Conservation (phyloP, 2,888 invertebrate species). For the Eilema sororculum region DNA sequence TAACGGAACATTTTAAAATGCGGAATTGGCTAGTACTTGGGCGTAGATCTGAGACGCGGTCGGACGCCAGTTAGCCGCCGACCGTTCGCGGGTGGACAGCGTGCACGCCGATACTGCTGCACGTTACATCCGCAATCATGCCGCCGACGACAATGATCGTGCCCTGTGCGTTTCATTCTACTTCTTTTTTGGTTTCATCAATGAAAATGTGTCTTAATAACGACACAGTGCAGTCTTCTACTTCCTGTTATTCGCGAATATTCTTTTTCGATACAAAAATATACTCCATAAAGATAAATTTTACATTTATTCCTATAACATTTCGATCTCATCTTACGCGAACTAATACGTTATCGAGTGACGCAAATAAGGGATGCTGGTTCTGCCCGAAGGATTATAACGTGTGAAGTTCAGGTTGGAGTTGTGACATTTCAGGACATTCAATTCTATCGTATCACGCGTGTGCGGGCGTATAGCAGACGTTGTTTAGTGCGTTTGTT, state of each 20-base stretch:
- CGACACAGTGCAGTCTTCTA: conserved; percentile 28
- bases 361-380: conserved; percentile 52
- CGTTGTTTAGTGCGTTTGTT: conserved; percentile 71
- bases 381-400: conserved; percentile 56
- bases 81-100: conserved; percentile 80
- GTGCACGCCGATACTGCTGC: conserved; percentile 69
- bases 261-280: conserved; percentile 30
- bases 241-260: conserved; percentile 6
- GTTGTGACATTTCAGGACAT: conserved; percentile 66
- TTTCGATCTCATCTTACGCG: conserved; percentile 51
- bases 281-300: conserved; percentile 28
- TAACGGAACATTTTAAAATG: conserved; percentile 84
- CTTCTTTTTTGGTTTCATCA: conserved; percentile 39
- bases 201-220: conserved; percentile 43
- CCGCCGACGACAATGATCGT: conserved; percentile 85
- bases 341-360: conserved; percentile 51
- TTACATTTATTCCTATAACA: conserved; percentile 44
- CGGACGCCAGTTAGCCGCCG: conserved; percentile 83
- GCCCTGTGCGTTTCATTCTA: conserved; percentile 78
- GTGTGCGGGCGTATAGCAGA: conserved; percentile 57
- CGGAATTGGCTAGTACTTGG: conserved; percentile 82
- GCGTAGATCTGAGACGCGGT: conserved; percentile 68
- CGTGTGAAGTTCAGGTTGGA: conserved; percentile 59
- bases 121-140: conserved; percentile 76
- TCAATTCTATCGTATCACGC: conserved; percentile 59